Conservation (phyloP, 2,797 vertebrate genomes). For the Bucorvus abyssinicus region DNA sequence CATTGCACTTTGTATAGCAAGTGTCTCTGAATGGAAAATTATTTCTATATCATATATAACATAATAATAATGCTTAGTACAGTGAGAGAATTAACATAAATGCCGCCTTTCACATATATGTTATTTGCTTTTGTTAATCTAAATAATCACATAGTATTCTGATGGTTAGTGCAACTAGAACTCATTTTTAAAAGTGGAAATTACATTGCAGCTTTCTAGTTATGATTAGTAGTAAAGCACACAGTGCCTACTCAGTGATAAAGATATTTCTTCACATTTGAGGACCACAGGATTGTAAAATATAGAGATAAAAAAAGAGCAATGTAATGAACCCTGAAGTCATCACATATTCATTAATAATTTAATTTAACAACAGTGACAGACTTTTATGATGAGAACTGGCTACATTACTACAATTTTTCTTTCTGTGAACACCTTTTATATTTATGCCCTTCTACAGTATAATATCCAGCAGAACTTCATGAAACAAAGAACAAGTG, state of each 20-base stretch:
- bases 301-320: not conserved
- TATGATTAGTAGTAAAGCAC: not conserved
- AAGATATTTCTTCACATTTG: not conserved
- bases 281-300: not conserved
- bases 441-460: not conserved
- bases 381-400: not conserved
- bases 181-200: not conserved
- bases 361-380: not conserved
- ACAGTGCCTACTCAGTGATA: not conserved
- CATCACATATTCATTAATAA: not conserved
- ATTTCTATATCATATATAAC: not conserved
- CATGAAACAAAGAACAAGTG: not conserved
- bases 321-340: not conserved
- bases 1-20: not conserved
- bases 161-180: not conserved
- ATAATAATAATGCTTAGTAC: not conserved
- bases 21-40: not conserved
- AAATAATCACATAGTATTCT: not conserved
- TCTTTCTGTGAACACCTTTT: not conserved
- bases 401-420: not conserved
- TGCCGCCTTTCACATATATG: not conserved
- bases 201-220: not conserved
- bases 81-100: not conserved
- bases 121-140: not conserved
- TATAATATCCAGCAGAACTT: not conserved